Conservation (phyloP, 1,140 invertebrate genomes). For the Ctenoplectra terminalis region DNA sequence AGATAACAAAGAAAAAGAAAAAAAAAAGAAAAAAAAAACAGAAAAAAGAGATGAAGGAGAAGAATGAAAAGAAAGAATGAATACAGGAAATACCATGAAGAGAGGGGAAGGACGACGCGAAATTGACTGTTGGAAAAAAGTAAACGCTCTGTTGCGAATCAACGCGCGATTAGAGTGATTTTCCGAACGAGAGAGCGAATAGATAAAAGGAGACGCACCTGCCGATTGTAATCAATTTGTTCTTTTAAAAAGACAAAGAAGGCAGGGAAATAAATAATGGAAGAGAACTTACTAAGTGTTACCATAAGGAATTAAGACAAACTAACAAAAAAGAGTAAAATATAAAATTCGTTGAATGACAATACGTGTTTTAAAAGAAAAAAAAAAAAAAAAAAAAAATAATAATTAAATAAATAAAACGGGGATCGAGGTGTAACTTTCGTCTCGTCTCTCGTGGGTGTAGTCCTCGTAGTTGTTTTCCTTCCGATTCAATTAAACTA, state of each 20-base stretch:
- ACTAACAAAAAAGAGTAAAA: constrained; percentile 46
- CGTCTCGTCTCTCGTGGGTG: constrained; percentile 56
- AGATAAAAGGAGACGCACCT: neutral
- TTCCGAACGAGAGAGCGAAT: neutral
- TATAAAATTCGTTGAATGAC: constrained; percentile 81
- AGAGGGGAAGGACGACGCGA: constrained; percentile 42
- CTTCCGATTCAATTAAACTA: constrained; percentile 43
- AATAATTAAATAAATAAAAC: constrained; percentile 28
- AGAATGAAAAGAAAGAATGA: constrained; percentile 45
- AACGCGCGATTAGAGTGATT: neutral
- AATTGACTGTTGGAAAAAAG: neutral
- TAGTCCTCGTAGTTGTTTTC: constrained; percentile 49
- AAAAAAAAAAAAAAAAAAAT: no score
- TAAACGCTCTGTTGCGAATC: neutral
- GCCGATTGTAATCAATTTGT: neutral
- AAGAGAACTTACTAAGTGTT: constrained; percentile 39
- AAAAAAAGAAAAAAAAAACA: constrained; percentile 47
- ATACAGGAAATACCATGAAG: constrained; percentile 42
- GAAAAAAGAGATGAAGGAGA: constrained; percentile 18
- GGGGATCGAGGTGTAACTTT: constrained; percentile 54
- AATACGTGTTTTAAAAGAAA: constrained; percentile 80
- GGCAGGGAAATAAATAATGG: neutral
- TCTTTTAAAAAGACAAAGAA: neutral
- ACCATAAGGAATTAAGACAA: constrained; percentile 48
- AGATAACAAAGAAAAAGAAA: constrained; percentile 14